Conservation (phyloP, 2,888 invertebrate species). For the Drosophila anomalipes region DNA sequence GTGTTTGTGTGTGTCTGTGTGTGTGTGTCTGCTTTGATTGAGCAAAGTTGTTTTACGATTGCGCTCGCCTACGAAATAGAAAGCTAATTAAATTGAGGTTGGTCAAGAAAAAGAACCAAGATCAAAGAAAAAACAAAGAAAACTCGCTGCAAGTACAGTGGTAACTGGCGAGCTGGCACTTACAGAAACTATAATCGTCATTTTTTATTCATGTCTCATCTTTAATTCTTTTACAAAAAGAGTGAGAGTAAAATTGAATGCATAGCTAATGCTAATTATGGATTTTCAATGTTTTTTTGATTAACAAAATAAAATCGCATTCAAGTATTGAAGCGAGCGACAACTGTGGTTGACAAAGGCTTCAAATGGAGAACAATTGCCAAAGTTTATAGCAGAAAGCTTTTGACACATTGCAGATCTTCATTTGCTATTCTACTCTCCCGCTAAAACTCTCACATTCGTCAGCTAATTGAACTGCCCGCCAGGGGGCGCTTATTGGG, state of each 20-base stretch:
- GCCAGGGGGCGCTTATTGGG: slow-evolving; percentile 20
- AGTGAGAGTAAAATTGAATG: no score
- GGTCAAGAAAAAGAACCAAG: slow-evolving; percentile 52
- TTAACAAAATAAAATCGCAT: neutral
- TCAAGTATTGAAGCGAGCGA: neutral
- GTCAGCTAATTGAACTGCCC: slow-evolving; percentile 54
- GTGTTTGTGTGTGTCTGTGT: slow-evolving; percentile 8
- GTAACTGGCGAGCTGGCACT: neutral
- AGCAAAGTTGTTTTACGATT: slow-evolving; percentile 35
- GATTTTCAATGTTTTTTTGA: neutral
- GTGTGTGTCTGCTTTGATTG: slow-evolving; percentile 48
- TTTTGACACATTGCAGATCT: slow-evolving; percentile 4
- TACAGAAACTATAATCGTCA: neutral
- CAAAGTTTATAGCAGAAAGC: neutral
- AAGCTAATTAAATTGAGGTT: slow-evolving; percentile 63
- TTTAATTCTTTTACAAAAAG: neutral
- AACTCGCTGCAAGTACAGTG: neutral
- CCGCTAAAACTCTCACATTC: neutral
- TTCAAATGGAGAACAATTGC: neutral
- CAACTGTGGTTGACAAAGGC: neutral
- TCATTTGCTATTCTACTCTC: neutral
- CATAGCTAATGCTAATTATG: neutral
- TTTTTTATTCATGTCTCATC: neutral
- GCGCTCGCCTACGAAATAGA: slow-evolving; percentile 59
- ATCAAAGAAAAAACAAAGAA: neutral